Conservation (phyloP, 2,797 vertebrate species). For the Micromesistius poutassou region DNA sequence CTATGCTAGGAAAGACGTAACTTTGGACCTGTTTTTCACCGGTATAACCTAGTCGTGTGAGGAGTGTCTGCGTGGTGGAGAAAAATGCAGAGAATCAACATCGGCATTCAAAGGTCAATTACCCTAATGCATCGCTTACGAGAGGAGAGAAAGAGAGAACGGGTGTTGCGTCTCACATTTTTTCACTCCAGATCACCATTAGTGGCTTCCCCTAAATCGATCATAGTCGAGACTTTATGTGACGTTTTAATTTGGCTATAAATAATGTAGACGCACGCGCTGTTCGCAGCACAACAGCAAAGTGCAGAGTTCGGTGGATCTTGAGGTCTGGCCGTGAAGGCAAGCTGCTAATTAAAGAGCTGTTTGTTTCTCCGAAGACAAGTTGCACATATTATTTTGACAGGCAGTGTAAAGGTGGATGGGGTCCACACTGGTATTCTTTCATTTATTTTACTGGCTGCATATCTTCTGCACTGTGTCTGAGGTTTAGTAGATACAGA, state of each 20-base stretch:
- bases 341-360: not conserved
- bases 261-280: constrained; percentile 16
- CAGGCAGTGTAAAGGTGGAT: not conserved
- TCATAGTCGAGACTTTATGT: constrained; percentile 14
- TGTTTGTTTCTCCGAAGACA: not conserved
- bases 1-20: no score
- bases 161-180: constrained; percentile 7
- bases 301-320: constrained; percentile 17
- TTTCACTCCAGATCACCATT: constrained; percentile 21
- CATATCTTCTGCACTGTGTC: not conserved
- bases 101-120: constrained; percentile 21
- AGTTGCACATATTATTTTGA: not conserved
- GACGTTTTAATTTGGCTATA: constrained; percentile 19
- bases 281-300: constrained; percentile 5
- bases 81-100: no score
- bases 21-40: not conserved
- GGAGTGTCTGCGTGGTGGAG: no score
- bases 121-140: constrained; percentile 26
- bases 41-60: not conserved
- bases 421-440: not conserved
- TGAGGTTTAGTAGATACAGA: not conserved
- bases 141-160: constrained; percentile 9
- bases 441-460: not conserved
- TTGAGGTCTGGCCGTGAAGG: constrained; percentile 1
- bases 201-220: constrained; percentile 22